Base-by-base conservation (phyloP, 2,797 vertebrate genomes). In the Neoniphon sammara region DNA sequence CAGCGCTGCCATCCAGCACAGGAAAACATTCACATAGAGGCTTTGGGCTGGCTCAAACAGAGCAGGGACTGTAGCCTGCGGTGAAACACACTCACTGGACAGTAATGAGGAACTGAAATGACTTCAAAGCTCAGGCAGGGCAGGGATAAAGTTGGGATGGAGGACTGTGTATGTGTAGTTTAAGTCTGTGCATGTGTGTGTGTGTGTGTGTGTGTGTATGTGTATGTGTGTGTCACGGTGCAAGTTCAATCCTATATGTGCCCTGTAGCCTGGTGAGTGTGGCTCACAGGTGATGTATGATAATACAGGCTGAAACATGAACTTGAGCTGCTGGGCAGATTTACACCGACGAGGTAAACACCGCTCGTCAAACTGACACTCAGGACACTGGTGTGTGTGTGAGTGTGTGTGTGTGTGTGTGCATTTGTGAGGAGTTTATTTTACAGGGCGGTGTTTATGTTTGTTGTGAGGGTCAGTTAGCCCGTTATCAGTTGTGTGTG, bases 251-350 rank as follows among this genome's bases (percentile, higher is more conserved):
- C 46, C 49, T 57, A 56, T 65, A 71, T 80, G 86, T 73, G 6
- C 30, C 6, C 30, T 31, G 30, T 31, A 31, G 30, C 80, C 18
- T 39, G 70, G 78, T 54, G 55, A 73, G 56, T 76, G 73, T 62
- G 79, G 76, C 81, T 87, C 72, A 85, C 75, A 69, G 0, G 78
- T 55, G 74, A 61, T 72, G 53, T 86, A 64, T 80, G 82, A 85
- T 91, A 77, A 78, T 82, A 83, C 91, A 93, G 80, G 91, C 87
- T 91, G 83, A 71, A 92, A 93, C 93, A 92, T 85, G 89, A 92
- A 88, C 49, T 64, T 70, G 53, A 60, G 83, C 78, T 75, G 80
- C 62, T 31, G 78, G 71, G 63, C 86, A 85, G 80, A 91, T 89
- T 89, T 82, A 83, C 42, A 49, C 84, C 80, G 75, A 85, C 83